Percentiles rank a stretch among this genome's conserved stretches.
Evolutionary conservation across 2,113 vertebrate genomes (phyloP).

Genomic region (Baryphthengus martii): DNA sequence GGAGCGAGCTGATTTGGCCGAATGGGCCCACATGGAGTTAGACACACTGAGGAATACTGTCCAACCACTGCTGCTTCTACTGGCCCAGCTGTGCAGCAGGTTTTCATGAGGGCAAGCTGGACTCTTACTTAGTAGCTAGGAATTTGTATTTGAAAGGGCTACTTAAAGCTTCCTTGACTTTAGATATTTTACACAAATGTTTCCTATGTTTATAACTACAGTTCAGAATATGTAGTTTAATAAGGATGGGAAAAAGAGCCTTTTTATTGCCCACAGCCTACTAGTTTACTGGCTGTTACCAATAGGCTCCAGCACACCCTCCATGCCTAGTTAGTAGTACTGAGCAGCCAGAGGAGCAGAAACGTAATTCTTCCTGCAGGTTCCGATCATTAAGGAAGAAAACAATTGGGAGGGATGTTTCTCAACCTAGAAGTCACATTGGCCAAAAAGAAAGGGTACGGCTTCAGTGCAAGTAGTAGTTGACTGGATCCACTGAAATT

Average conservation of each 20-base stretch:
- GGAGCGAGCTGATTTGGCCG: neutral
- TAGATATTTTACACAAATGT: neutral
- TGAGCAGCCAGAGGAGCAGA: neutral
- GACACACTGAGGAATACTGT: neutral
- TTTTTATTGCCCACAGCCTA: neutral
- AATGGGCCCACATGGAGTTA: neutral
- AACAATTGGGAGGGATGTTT: neutral
- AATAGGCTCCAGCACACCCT: neutral
- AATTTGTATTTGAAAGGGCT: neutral
- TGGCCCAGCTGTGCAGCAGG: neutral
- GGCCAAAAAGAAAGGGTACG: fast-evolving
- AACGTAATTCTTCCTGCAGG: neutral
- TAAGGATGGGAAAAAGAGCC: neutral
- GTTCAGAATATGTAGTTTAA: neutral
- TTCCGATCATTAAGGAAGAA: neutral
- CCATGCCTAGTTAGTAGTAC: neutral
- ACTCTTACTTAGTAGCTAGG: neutral
- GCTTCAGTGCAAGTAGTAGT: neutral
- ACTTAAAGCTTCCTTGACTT: neutral
- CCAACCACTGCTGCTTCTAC: neutral
- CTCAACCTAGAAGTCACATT: neutral
- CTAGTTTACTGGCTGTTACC: neutral
- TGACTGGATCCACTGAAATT: neutral
- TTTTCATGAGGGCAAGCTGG: neutral
- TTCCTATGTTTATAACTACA: neutral